Percentiles rank a stretch among this genome's conserved stretches.
phyloP scores from a whole-genome alignment of 1,140 invertebrate species.

The Drosophila virilis region DNA sequence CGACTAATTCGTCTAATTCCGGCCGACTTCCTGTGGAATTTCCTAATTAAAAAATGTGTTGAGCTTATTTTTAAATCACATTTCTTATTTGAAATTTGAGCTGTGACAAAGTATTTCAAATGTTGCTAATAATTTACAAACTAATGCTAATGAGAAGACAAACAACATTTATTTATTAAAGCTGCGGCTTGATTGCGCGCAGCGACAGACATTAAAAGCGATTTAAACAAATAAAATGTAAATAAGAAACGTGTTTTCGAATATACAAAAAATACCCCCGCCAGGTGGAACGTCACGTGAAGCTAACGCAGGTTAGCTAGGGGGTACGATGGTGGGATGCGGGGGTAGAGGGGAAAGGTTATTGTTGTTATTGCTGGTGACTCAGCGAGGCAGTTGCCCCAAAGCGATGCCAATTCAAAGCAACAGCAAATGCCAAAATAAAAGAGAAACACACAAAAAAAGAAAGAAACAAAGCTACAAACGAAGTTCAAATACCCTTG shows the following conservation, averaged over 20 bases:
- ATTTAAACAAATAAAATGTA: slow-evolving; percentile 16
- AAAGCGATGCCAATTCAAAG: slow-evolving; percentile 19
- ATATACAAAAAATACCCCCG: slow-evolving; percentile 14
- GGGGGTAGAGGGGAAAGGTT: not conserved
- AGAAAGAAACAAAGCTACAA: not conserved
- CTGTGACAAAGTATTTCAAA: not conserved
- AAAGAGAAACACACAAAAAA: not conserved
- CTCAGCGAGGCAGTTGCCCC: slow-evolving; percentile 40
- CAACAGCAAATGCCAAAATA: slow-evolving; percentile 19
- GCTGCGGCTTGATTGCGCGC: slow-evolving; percentile 46
- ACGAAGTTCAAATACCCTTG: not conserved
- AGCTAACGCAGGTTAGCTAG: not conserved
- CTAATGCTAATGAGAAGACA: slow-evolving; percentile 59
- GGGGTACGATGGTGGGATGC: not conserved
- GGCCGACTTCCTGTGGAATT: not conserved
- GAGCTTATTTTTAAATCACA: not conserved
- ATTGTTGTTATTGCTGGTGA: slow-evolving; percentile 18
- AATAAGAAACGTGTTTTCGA: slow-evolving; percentile 37
- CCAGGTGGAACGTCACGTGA: slow-evolving; percentile 32
- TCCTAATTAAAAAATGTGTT: slow-evolving; percentile 27
- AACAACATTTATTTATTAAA: slow-evolving; percentile 47
- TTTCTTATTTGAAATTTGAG: not conserved
- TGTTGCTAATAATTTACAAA: slow-evolving; percentile 57
- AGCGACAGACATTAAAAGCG: slow-evolving; percentile 11
- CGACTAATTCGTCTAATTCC: not conserved